These are phyloP conservation scores for Grus americana DNA, from an alignment of 2,113 vertebrate genomes.

Conservation along the genomic window DNA sequence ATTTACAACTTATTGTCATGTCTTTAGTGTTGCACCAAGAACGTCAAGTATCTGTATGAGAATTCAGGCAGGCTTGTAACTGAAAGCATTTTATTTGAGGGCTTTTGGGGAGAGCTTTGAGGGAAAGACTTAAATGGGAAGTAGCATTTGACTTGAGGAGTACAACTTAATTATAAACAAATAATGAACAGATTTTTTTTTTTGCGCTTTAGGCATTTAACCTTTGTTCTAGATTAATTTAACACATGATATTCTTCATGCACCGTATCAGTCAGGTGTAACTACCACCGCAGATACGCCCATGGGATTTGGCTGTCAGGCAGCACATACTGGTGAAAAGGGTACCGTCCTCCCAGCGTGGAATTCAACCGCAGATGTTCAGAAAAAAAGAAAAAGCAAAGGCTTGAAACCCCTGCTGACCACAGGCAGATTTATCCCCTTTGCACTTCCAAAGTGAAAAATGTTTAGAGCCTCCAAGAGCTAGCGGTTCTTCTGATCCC, in stretches of 20 bases:
- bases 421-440: neutral
- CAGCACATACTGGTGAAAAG: neutral
- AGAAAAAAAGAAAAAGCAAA: neutral
- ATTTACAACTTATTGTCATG: neutral
- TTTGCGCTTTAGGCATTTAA: neutral
- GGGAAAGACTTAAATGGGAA: neutral
- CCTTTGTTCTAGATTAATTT: neutral
- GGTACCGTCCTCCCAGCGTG: neutral
- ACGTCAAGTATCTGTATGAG: neutral
- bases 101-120: neutral
- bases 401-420: neutral
- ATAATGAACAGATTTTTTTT: neutral
- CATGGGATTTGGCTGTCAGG: neutral
- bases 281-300: neutral
- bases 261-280: neutral
- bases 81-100: neutral
- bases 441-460: neutral
- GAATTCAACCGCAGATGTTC: neutral
- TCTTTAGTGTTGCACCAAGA: neutral
- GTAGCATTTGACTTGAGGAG: neutral
- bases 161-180: neutral
- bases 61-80: neutral
- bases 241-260: neutral
- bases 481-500: accelerated
- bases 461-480: neutral